Base-by-base conservation (phyloP, 2,113 vertebrate genomes). In the Uria aalge region DNA sequence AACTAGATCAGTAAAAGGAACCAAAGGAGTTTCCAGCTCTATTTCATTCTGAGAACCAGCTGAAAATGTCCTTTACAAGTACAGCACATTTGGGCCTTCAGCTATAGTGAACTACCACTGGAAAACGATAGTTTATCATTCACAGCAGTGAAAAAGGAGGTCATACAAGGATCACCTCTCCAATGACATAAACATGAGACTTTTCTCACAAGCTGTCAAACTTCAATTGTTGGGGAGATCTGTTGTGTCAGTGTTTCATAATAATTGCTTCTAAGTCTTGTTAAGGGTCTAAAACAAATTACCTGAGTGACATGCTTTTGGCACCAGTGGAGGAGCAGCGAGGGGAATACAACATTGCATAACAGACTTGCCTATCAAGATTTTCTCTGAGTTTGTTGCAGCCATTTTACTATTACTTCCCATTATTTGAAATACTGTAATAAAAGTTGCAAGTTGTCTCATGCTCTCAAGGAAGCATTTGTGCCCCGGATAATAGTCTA, bases 241-340 rank as follows among this genome's bases (percentile, higher is more conserved):
- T 95, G 96, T 97, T 97, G 93, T 97, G 96, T 96, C 96, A 94
- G 74, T 97, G 97, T 95, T 97, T 97, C 95, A 92, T 96, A 97
- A 96, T 97, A 96, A 97, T 96, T 97, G 95, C 91, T 97, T 96
- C 91, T 97, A 96, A 97, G 91, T 96, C 96, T 94, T 96, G 94
- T 95, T 97, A 95, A 96, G 72, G 93, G 89, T 95, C 94, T 96
- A 95, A 95, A 95, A 97, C 96, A 96, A 97, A 97, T 97, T 97
- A 96, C 84, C 89, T 88, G 91, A 88, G 81, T 96, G 95, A 95
- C 96, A 96, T 92, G 50, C 91, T 96, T 93, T 97, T 96, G 97
- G 95, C 96, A 95, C 71, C 55, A 94, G 87, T 40, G 67, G 91
- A 91, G 59, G 75, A 92, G 38, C 60, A 69, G 75, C 0, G 0